Conservation (phyloP, 2,113 vertebrate species). For the Gallinago paraguaiae region DNA sequence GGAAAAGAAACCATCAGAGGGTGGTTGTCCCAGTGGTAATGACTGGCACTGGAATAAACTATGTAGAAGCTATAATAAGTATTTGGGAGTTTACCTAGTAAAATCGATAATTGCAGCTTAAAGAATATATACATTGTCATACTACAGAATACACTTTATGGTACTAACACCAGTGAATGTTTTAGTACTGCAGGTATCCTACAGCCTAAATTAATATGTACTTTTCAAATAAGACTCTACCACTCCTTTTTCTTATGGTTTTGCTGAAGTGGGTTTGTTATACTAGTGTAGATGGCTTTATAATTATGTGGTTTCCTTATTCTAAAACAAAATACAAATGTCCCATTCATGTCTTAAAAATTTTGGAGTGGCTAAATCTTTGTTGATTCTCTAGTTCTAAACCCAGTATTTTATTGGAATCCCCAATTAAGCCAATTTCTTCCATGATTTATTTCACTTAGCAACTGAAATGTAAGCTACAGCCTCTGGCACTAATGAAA, state of each 20-base stretch:
- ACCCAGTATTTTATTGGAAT: not conserved
- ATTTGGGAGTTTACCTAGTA: not conserved
- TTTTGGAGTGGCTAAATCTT: not conserved
- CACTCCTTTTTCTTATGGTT: not conserved
- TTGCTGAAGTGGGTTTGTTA: not conserved
- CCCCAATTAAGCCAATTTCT: constrained; percentile 1
- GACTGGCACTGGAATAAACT: not conserved
- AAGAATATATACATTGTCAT: not conserved
- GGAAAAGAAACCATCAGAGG: not conserved
- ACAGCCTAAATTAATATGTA: not conserved
- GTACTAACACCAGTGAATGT: not conserved
- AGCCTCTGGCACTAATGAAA: constrained; percentile 30
- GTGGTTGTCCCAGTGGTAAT: not conserved
- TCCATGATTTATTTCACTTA: constrained; percentile 31
- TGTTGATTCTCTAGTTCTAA: not conserved
- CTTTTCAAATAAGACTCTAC: not conserved
- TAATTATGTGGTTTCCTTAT: not conserved
- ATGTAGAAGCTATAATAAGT: not conserved
- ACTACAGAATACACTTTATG: not conserved
- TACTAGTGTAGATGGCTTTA: not conserved
- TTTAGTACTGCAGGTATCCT: not conserved
- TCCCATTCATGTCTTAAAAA: not conserved
- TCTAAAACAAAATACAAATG: not conserved
- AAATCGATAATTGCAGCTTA: not conserved
- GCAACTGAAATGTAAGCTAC: not conserved